Conservation (phyloP, 1,140 invertebrate species). For the Maniola jurtina region DNA sequence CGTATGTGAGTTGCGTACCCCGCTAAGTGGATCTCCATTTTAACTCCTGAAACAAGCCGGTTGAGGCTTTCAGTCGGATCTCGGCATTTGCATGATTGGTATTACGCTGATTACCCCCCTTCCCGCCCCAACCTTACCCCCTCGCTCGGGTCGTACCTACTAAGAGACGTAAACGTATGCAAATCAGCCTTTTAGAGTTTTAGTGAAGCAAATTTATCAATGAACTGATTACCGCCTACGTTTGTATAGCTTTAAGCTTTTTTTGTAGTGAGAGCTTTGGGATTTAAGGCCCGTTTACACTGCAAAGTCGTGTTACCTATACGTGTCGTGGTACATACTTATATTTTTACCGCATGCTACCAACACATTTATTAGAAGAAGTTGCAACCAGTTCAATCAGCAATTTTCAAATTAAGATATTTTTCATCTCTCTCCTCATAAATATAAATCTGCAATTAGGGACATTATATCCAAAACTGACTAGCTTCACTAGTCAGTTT, state of each 20-base stretch:
- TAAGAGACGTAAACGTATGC: constrained; percentile 64
- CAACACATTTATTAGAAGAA: too few species aligned
- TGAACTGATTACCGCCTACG: constrained; percentile 14
- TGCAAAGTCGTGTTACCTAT: neutral
- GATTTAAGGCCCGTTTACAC: neutral
- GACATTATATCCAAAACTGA: too few species aligned
- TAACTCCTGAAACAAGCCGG: constrained; percentile 77
- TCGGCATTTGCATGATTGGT: constrained; percentile 77
- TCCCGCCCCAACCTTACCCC: constrained; percentile 31
- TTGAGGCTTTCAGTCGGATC: constrained; percentile 76
- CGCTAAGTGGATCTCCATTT: constrained; percentile 77
- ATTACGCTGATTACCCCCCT: constrained; percentile 71
- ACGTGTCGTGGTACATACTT: too few species aligned
- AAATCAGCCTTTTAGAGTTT: constrained; percentile 67
- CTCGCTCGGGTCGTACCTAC: constrained; percentile 27
- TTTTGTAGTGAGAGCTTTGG: neutral
- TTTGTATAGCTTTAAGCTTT: neutral
- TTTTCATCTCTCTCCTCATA: too few species aligned
- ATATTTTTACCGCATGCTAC: too few species aligned
- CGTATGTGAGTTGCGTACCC: constrained; percentile 73
- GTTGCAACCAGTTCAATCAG: too few species aligned
- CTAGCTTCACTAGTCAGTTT: too few species aligned
- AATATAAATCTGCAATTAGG: too few species aligned
- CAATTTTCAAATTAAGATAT: too few species aligned
- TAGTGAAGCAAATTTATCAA: constrained; percentile 33